Conservation (phyloP, 30 jellyfish, hydroid and myxozoan species). For the Aurelia sp. region DNA sequence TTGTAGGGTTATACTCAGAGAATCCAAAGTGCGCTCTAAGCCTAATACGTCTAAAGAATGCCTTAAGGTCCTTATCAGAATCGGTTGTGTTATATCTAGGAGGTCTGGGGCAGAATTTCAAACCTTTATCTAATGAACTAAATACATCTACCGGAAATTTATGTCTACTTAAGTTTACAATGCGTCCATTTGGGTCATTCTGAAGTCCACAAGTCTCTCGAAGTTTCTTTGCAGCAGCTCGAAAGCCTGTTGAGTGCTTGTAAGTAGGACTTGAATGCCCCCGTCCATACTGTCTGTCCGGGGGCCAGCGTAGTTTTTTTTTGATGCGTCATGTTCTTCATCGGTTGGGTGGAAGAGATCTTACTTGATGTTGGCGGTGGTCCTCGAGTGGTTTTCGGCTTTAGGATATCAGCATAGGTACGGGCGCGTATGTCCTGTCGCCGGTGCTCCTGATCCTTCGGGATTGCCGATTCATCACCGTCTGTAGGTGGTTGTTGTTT, state of each 20-base stretch:
- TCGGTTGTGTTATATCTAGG: neutral
- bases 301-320: slow-evolving; percentile 5
- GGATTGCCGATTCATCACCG: too few species aligned
- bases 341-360: neutral
- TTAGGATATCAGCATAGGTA: too few species aligned
- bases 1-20: neutral
- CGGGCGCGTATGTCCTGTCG: too few species aligned
- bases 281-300: neutral
- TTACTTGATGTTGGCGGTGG: slow-evolving; percentile 1
- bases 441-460: too few species aligned
- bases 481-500: too few species aligned
- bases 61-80: neutral
- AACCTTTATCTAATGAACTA: slow-evolving; percentile 13
- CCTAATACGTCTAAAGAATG: neutral
- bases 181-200: neutral
- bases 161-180: slow-evolving; percentile 8
- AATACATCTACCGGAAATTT: slow-evolving; percentile 1
- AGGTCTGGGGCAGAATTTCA: slow-evolving; percentile 39
- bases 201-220: too few species aligned
- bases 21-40: too few species aligned
- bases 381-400: neutral
- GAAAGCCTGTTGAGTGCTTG: slow-evolving; percentile 13
- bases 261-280: neutral
- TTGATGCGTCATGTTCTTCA: neutral
- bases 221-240: slow-evolving; percentile 11